Evolutionary conservation across 23 tunicate genomes (phyloP), one percentile per base, ranked within the genome.

Genomic region (Trididemnum nubilum): DNA sequence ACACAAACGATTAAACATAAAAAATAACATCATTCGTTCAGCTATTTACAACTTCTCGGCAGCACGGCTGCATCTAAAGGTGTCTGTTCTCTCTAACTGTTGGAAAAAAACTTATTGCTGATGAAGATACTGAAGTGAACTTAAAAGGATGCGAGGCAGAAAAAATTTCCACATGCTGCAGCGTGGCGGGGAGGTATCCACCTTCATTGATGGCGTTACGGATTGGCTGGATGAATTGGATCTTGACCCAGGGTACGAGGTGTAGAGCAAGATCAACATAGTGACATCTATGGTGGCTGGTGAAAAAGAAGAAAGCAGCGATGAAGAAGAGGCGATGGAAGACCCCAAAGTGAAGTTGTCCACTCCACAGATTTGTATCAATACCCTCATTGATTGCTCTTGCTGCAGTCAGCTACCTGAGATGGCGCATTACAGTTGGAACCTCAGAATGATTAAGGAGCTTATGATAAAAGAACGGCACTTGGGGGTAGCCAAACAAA

Each of bases 241-340:
- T n/a, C n/a, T n/a, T n/a, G n/a, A n/a, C n/a, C 79, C 79, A 73
- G 60, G 60, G 79, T 37, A 39, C 39, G 36, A 73, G 79, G 34
- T 73, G 36, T 24, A 37, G 79, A 4, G 60, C 26, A 60, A 73
- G 79, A 60, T 30, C 79, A 29, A 73, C 79, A 73, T 73, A 73
- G 79, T 73, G 79, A 32, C 79, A 73, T 73, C 79, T 73, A 60
- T 73, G 79, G 79, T 73, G 79, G 79, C 7, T 73, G 79, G 60
- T 73, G 79, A 32, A 73, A 60, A 40, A 73, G 79, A 73, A 60
- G 60, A 37, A 73, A 73, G 79, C 79, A 37, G 79, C 39, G 79
- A 73, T 32, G 79, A 73, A 32, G 79, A 73, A 73, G 79, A 73
- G 79, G 60, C 30, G 60, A 73, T 73, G 34, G 79, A 73, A 25